Evolutionary conservation across 2,113 vertebrate species (phyloP).

Genomic region (Vulpes ferrilata): DNA sequence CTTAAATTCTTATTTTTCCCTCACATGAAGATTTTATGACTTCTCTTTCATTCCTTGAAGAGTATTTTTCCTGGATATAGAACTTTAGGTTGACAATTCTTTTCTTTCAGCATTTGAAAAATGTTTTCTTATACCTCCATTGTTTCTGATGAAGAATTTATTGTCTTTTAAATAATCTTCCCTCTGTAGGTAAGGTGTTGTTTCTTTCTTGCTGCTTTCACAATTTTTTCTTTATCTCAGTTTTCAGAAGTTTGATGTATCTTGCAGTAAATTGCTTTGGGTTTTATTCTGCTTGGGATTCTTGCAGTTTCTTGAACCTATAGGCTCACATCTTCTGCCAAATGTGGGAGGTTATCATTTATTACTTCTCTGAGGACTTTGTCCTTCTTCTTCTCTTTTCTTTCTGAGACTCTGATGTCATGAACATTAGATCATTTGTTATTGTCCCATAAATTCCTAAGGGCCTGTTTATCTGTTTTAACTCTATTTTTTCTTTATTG

Average conservation of each 20-base stretch:
- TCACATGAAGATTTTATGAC: background rate
- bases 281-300: background rate
- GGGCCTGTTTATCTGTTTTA: background rate
- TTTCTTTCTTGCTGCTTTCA: background rate
- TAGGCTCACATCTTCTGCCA: background rate
- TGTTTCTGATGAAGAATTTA: background rate
- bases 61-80: background rate
- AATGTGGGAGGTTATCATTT: background rate
- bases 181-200: background rate
- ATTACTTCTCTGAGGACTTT: background rate
- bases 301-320: background rate
- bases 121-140: background rate
- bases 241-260: background rate
- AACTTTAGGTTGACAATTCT: background rate
- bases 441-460: background rate
- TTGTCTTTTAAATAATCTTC: background rate
- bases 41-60: background rate
- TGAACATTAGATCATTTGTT: background rate
- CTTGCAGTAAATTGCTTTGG: background rate
- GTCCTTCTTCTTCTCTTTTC: background rate
- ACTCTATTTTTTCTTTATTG: background rate
- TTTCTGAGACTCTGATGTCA: background rate
- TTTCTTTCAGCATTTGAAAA: background rate
- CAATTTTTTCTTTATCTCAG: background rate
- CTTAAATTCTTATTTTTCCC: background rate